These are phyloP conservation scores for Holacanthella duospinosa DNA, from an alignment of 2,888 invertebrate species.

Conservation along the genomic window DNA sequence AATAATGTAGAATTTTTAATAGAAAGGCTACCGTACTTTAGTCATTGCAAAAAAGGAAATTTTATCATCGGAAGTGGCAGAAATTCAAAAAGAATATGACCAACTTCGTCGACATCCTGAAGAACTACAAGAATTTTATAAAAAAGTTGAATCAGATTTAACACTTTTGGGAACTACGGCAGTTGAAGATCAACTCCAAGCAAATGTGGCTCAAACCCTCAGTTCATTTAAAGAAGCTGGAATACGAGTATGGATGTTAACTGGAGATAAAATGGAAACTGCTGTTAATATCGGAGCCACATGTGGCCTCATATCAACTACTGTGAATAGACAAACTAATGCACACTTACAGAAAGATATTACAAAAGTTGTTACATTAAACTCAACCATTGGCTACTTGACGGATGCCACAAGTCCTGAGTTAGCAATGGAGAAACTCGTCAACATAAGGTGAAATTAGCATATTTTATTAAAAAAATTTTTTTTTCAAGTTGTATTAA, in stretches of 20 bases:
- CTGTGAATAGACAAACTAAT: too few relatives aligned
- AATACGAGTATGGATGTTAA: conserved; percentile 68
- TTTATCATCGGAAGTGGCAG: conserved; percentile 56
- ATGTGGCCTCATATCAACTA: conserved; percentile 56
- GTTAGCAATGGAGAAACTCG: too few relatives aligned
- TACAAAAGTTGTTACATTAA: too few relatives aligned
- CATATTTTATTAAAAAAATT: too few relatives aligned
- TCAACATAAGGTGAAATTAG: too few relatives aligned
- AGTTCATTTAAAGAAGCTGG: conserved; percentile 60
- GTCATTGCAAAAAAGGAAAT: conserved; percentile 64
- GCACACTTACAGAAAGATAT: too few relatives aligned
- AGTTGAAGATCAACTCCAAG: conserved; percentile 79
- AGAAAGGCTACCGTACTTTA: conserved; percentile 66
- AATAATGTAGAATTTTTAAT: too few relatives aligned
- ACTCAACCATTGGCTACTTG: too few relatives aligned
- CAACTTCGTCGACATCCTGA: conserved; percentile 45
- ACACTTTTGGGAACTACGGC: conserved; percentile 72
- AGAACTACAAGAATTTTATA: conserved; percentile 44
- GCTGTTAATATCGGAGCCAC: conserved; percentile 72
- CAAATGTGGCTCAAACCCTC: conserved; percentile 70
- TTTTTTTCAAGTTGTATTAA: too few relatives aligned
- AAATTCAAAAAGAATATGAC: conserved; percentile 41
- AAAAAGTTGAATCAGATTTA: conserved; percentile 48
- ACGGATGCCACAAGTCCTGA: too few relatives aligned
- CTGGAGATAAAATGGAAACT: conserved; percentile 83